A percentile compares a stretch with the other conserved stretches of the same genome.
phyloP scores from a whole-genome alignment of 2,797 vertebrate species.

The Tapirus indicus region DNA sequence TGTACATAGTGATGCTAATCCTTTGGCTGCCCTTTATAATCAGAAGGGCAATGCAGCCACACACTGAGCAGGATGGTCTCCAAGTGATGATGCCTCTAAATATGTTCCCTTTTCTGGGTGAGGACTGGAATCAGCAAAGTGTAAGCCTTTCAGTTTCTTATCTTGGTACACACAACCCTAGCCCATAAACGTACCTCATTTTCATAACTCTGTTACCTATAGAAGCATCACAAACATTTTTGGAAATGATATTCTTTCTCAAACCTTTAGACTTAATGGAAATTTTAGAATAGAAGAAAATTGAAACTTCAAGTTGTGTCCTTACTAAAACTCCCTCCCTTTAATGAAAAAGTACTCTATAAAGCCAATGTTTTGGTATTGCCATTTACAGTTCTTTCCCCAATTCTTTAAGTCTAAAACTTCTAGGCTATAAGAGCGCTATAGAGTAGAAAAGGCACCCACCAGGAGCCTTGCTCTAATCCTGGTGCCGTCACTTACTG shows the following conservation, averaged over 20 bases:
- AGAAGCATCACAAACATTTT: slow-evolving; percentile 30
- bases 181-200: neutral
- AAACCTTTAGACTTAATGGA: slow-evolving; percentile 17
- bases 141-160: neutral
- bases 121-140: neutral
- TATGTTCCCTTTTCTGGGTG: neutral
- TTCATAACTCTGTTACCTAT: slow-evolving; percentile 46
- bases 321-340: slow-evolving; percentile 40
- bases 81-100: neutral
- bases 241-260: slow-evolving; percentile 59
- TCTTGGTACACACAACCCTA: neutral
- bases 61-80: neutral
- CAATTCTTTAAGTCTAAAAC: neutral
- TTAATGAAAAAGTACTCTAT: slow-evolving; percentile 29
- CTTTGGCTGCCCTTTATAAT: neutral
- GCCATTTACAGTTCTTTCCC: neutral
- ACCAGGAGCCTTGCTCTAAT: neutral
- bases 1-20: neutral
- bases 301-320: neutral
- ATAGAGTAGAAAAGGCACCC: neutral
- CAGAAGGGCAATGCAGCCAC: neutral
- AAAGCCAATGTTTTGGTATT: neutral
- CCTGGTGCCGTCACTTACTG: neutral
- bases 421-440: neutral
- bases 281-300: slow-evolving; percentile 65